phyloP scores from a whole-genome alignment of 1,140 invertebrate species.

The Mycetomoellerius zeteki region DNA sequence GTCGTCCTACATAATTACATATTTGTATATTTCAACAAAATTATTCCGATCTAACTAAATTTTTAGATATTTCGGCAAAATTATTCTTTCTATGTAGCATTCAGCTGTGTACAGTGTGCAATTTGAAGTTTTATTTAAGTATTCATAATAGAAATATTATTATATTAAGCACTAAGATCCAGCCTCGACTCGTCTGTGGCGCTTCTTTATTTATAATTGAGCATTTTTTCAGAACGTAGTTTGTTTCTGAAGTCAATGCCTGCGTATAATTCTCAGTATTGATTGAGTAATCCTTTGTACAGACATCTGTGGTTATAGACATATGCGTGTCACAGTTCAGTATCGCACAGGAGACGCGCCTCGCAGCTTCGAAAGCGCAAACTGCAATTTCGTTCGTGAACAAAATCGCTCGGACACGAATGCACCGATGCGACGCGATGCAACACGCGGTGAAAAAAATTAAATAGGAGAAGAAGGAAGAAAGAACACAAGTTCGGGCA shows the following conservation, averaged over 20 bases:
- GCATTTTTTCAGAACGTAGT: neutral
- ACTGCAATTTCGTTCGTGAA: slow-evolving; percentile 39
- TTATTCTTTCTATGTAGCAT: too few species aligned
- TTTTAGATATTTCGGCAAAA: too few species aligned
- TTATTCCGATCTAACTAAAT: too few species aligned
- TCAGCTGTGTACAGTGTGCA: too few species aligned
- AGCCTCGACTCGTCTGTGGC: too few species aligned
- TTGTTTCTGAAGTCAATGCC: neutral
- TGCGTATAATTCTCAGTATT: neutral
- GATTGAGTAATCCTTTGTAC: neutral
- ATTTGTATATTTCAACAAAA: too few species aligned
- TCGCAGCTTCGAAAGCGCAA: slow-evolving; percentile 31
- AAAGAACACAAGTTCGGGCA: slow-evolving; percentile 24
- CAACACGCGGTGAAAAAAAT: neutral
- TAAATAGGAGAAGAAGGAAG: neutral
- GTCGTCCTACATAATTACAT: too few species aligned
- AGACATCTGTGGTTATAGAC: neutral
- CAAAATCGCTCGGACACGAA: slow-evolving; percentile 27
- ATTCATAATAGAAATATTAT: too few species aligned
- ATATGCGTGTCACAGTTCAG: slow-evolving; percentile 16
- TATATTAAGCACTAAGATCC: too few species aligned
- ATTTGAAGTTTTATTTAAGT: too few species aligned
- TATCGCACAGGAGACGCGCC: slow-evolving; percentile 12
- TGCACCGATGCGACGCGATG: neutral
- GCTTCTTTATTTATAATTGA: too few species aligned